These are phyloP conservation scores for Danio jaintianensis DNA, from an alignment of 2,797 vertebrate genomes.

Conservation along the genomic window DNA sequence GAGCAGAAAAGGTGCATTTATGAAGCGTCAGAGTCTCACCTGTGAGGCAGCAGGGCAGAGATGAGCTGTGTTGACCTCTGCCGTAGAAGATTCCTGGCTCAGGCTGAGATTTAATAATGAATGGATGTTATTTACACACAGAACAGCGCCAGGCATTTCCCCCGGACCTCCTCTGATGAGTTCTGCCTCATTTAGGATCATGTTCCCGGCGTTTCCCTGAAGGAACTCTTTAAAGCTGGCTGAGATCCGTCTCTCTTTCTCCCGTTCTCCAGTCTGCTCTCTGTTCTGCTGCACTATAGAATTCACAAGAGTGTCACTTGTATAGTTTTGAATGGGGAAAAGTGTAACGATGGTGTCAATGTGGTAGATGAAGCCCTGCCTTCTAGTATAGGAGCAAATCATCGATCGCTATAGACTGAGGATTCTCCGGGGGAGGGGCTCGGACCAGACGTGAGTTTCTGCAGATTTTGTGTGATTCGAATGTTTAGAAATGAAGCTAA, in stretches of 20 bases:
- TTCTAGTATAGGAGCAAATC: too few species aligned
- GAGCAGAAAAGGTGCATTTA: background rate
- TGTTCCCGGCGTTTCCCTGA: conserved; percentile 49
- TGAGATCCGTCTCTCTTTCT: conserved; percentile 21
- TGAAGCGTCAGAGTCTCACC: background rate
- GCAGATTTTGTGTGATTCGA: too few species aligned
- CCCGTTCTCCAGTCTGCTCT: background rate
- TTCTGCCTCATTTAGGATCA: conserved; percentile 58
- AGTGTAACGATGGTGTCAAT: too few species aligned
- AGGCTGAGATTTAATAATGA: conserved; percentile 55
- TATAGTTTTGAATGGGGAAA: too few species aligned
- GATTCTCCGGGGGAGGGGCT: too few species aligned
- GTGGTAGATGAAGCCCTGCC: too few species aligned
- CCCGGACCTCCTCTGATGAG: conserved; percentile 47
- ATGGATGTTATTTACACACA: conserved; percentile 52
- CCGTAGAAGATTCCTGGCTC: conserved; percentile 26
- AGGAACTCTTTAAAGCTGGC: conserved; percentile 45
- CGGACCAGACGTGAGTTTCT: too few species aligned
- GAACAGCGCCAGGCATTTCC: conserved; percentile 48
- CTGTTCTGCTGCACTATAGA: background rate
- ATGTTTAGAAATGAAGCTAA: too few species aligned
- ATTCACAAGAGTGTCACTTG: too few species aligned
- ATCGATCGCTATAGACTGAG: too few species aligned
- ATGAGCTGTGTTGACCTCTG: conserved; percentile 39
- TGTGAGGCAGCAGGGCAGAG: conserved; percentile 7